Evolutionary conservation across 1,140 invertebrate genomes (phyloP), one percentile per base, ranked within the genome.

Genomic region (Notospermus geniculatus): DNA sequence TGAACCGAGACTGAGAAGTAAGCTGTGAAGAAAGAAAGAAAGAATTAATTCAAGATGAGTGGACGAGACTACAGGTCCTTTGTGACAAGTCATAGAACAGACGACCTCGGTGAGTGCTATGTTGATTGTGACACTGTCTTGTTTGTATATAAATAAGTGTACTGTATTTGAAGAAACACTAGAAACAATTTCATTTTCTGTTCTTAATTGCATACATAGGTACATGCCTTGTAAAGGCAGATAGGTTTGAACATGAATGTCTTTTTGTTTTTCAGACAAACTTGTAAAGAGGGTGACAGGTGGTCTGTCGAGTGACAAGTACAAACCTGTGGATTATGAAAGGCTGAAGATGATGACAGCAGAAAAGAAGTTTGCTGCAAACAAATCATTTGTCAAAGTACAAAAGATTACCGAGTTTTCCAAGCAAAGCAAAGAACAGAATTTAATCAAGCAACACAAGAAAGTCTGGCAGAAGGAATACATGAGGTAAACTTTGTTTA

Each of bases 401-500:
- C 71, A 71, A 52, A 74, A 79, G 60, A 71, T 79, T 53, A 71
- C 76, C 57, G 66, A 78, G 63, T 57, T 71, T n/a, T 77, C 71
- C 0, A 74, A 77, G 60, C 70, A 76, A 29, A 74, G 68, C 27
- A 78, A 74, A 64, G 76, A 78, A 63, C 75, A 74, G 39, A 65
- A 19, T 46, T 70, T 11, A 72, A n/a, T 41, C 29, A 64, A 78
- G 55, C 75, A 79, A 57, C 76, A 79, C 54, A 71, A 76, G 57
- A 61, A 73, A 11, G 63, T 76, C 1, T 79, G 75, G 76, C 70
- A 76, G 29, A 78, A 77, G 45, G 77, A 79, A 52, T 74, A 75
- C 54, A 63, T 76, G 1, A 50, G 50, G 29, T 28, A 56, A 22
- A 23, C 15, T 28, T n/a, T 27, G 15, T 23, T 64, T 15, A 1